Evolutionary conservation across 2,797 vertebrate species (phyloP), one percentile per base, ranked within the genome.

Genomic region (Remorina albescens): DNA sequence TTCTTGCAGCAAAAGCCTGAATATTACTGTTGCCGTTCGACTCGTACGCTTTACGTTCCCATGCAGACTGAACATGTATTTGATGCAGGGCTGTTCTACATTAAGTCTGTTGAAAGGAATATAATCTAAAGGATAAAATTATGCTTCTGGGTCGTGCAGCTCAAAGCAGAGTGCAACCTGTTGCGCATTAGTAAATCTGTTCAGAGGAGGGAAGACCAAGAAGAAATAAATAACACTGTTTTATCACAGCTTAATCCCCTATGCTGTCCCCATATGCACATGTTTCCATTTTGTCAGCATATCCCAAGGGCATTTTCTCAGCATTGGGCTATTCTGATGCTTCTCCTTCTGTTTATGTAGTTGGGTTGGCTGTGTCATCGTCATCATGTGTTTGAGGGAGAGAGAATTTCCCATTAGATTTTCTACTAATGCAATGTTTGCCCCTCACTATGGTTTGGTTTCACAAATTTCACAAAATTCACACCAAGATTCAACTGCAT

Each of bases 201-300:
- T 69, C 63, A 64, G 62, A 66, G 51, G 16, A 72, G 70, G 63
- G 61, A 62, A 54, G 61, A 73, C 63, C 68, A 80, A 56, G 55
- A 64, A 53, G 42, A 73, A 82, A 75, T 76, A 76, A 79, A 80
- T 82, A 68, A 56, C 32, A 79, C 56, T 73, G 71, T 79, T 88
- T 78, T 78, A 81, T 89, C 82, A 34, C 74, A 74, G 83, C 56
- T 62, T 83, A 87, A 81, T 90, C 82, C 81, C 68, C 74, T 42
- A 73, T 69, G 79, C 80, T 68, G 78, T 86, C 69, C 83, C 80
- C 83, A 65, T 60, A 66, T 81, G 84, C 83, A 92, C 78, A 86
- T 87, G 86, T 85, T 91, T 92, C 86, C 87, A 82, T 82, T 87
- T 78, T 86, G 86, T 88, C 86, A 88, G 82, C 85, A 76, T 80